A percentile compares a stretch with the other conserved stretches of the same genome.
These are phyloP conservation scores for Gadus chalcogrammus DNA, from an alignment of 2,113 vertebrate species.

Conservation along the genomic window DNA sequence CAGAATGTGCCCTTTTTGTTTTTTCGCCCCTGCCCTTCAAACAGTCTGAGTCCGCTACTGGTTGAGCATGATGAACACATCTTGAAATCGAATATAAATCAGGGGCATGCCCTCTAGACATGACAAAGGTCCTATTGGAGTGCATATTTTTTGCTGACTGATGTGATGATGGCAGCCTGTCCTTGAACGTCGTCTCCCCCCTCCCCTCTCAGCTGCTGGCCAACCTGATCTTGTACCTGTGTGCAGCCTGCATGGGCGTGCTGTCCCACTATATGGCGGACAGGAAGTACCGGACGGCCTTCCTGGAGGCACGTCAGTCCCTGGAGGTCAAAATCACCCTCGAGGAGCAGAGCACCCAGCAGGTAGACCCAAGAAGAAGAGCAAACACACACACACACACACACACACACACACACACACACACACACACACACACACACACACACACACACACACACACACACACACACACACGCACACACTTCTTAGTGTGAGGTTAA, in stretches of 20 bases:
- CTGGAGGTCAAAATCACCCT: conserved; percentile 93
- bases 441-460: conserved; percentile 6
- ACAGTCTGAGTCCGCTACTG: too few relatives aligned
- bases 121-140: background rate
- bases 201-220: conserved; percentile 77
- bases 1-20: too few relatives aligned
- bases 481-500: background rate
- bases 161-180: background rate
- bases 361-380: conserved; percentile 65
- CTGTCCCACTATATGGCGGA: conserved; percentile 95
- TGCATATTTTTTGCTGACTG: background rate
- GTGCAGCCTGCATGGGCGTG: conserved; percentile 81
- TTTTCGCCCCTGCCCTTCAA: too few relatives aligned
- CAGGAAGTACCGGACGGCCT: conserved; percentile 92
- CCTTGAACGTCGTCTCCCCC: background rate
- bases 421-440: conserved; percentile 1
- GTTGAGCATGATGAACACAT: too few relatives aligned
- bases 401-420: background rate
- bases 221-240: conserved; percentile 86
- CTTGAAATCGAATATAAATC: too few relatives aligned
- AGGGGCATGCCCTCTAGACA: background rate
- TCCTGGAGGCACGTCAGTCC: conserved; percentile 91
- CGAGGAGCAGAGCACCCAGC: conserved; percentile 93
- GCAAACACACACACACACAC: conserved; percentile 6
- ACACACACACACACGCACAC: conserved; percentile 11